A percentile compares a stretch with the other conserved stretches of the same genome.
Evolutionary conservation across 2,113 vertebrate genomes (phyloP).

Genomic region (Mirounga angustirostris): DNA sequence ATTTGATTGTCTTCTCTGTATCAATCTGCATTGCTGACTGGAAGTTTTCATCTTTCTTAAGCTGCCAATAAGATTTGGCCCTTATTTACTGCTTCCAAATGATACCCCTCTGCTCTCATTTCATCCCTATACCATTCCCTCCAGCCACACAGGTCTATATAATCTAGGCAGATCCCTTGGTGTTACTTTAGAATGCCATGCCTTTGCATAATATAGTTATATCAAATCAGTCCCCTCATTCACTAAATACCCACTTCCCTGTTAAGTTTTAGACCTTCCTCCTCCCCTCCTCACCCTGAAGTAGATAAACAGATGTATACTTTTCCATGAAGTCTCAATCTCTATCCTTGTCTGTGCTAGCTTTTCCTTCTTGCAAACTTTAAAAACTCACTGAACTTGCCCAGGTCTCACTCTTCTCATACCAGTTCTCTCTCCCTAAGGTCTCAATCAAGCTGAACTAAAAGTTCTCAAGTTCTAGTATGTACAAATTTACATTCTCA

Average conservation of each 20-base stretch:
- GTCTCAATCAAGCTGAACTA: not conserved
- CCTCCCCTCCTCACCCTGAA: not conserved
- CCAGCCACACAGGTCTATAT: not conserved
- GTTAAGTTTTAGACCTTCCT: not conserved
- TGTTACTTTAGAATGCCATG: not conserved
- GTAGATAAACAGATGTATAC: not conserved
- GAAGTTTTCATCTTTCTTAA: not conserved
- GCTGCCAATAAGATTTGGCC: not conserved
- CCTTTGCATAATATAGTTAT: not conserved
- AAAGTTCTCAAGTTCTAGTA: constrained; percentile 3
- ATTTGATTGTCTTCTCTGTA: not conserved
- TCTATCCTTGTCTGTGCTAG: not conserved
- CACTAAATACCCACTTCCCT: not conserved
- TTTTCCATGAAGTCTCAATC: not conserved
- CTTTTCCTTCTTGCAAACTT: constrained; percentile 3
- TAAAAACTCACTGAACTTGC: constrained; percentile 4
- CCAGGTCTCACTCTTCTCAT: constrained; percentile 16
- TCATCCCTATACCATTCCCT: not conserved
- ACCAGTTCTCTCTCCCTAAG: not conserved
- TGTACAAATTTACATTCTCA: constrained; percentile 12
- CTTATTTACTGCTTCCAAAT: not conserved
- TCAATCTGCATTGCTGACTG: not conserved
- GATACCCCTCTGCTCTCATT: not conserved
- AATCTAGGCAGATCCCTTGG: not conserved
- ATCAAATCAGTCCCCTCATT: not conserved